Base-by-base conservation (phyloP, 2,797 vertebrate species). In the Lutjanus argentimaculatus region DNA sequence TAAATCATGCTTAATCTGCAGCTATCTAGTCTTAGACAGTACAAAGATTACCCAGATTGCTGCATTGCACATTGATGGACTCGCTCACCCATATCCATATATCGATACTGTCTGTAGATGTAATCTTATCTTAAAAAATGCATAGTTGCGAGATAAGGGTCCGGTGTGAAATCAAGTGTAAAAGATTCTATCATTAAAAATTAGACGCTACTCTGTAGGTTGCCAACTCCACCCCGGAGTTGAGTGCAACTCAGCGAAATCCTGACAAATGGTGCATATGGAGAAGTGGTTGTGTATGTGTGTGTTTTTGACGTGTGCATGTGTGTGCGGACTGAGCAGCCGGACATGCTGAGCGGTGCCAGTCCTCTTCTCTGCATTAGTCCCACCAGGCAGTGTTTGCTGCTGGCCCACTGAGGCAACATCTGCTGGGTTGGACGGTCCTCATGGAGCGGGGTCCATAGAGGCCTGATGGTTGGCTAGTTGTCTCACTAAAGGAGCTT, bases 381-480 rank as follows among this genome's bases (percentile, higher is more conserved):
- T 87, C 93, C 90, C 90, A 93, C 80, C 85, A 90, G 89, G 91
- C 90, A 92, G 83, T 88, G 91, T 89, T 88, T 89, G 86, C 89
- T 93, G 88, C 92, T 95, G 94, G 94, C 94, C 94, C 92, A 93
- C 93, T 91, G 94, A 92, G 93, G 88, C 91, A 93, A 95, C 94
- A 95, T 93, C 92, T 94, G 91, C 91, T 93, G 89, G 88, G 85
- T 95, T 95, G 93, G 94, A 92, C 61, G 65, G 71, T 91, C 92
- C 88, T 93, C 40, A 62, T 79, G 89, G 91, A 91, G 88, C 22
- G 15, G 81, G 78, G 87, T 92, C 90, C 89, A 89, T 79, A 80
- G 89, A 91, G 89, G 79, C 82, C 92, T 80, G 90, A 88, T 88
- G 90, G 92, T 86, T 91, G 91, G 93, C 91, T 89, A 82, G 83